phyloP scores from a whole-genome alignment of 2,888 invertebrate genomes.

The Nipponacmea schrenckii region DNA sequence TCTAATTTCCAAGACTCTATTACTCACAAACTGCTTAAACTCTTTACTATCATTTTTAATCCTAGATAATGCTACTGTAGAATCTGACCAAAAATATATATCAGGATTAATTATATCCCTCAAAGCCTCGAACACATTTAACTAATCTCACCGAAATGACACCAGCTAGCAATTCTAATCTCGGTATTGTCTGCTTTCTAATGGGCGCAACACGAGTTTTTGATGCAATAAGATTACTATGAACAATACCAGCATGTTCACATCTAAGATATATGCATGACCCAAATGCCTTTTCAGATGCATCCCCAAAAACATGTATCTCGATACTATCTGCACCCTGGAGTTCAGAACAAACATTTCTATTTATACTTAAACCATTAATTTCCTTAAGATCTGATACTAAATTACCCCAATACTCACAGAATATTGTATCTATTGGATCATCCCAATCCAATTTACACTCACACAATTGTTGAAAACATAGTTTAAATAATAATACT shows the following conservation, averaged over 20 bases:
- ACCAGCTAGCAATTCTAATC: background rate
- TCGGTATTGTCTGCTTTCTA: background rate
- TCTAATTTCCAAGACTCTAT: background rate
- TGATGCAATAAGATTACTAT: background rate
- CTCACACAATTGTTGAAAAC: background rate
- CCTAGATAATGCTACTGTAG: background rate
- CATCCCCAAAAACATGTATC: background rate
- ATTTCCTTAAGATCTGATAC: too few relatives aligned
- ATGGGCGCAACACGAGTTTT: background rate
- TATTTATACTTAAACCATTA: too few relatives aligned
- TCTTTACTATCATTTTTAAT: background rate
- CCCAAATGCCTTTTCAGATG: background rate
- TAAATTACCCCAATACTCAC: too few relatives aligned
- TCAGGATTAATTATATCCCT: too few relatives aligned
- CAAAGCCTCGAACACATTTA: too few relatives aligned
- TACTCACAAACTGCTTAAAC: background rate
- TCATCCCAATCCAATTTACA: background rate
- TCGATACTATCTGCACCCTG: too few relatives aligned
- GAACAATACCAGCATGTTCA: background rate
- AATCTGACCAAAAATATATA: background rate
- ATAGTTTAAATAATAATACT: background rate
- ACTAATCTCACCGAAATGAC: too few relatives aligned
- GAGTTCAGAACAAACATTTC: too few relatives aligned
- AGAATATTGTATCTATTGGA: background rate
- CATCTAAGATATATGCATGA: background rate